A percentile compares a stretch with the other conserved stretches of the same genome.
These are phyloP conservation scores for Tipula unca DNA, from an alignment of 2,888 invertebrate species.

Conservation along the genomic window DNA sequence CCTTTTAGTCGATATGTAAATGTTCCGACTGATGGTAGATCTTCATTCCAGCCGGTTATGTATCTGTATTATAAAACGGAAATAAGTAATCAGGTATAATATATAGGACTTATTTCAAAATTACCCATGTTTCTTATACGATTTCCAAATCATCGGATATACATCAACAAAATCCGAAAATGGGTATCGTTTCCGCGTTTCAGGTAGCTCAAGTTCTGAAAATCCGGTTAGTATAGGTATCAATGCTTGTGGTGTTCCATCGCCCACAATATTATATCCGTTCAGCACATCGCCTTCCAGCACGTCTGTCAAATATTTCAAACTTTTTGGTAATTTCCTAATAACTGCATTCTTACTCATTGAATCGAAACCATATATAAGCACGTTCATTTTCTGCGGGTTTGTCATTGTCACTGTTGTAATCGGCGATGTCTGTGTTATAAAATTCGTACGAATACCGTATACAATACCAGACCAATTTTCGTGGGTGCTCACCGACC, in stretches of 20 bases:
- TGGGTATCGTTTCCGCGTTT: constrained; percentile 61
- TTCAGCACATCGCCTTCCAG: constrained; percentile 56
- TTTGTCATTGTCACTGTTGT: background rate
- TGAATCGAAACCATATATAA: constrained; percentile 86
- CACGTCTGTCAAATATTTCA: constrained; percentile 54
- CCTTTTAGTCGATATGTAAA: constrained; percentile 87
- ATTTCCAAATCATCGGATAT: constrained; percentile 82
- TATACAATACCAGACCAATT: constrained; percentile 56
- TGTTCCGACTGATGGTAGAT: constrained; percentile 72
- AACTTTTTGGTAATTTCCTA: constrained; percentile 67
- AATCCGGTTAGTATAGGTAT: constrained; percentile 81
- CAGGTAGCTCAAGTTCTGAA: constrained; percentile 79
- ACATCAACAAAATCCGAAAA: constrained; percentile 60
- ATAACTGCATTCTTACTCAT: constrained; percentile 74
- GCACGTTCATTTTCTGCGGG: constrained; percentile 47
- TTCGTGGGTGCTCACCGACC: constrained; percentile 33
- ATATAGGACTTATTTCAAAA: background rate
- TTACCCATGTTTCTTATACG: constrained; percentile 55
- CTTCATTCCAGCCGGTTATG: constrained; percentile 79
- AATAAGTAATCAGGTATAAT: background rate
- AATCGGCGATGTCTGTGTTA: background rate
- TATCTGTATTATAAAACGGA: constrained; percentile 35
- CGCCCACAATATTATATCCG: constrained; percentile 78
- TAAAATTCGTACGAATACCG: background rate
- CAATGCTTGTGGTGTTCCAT: constrained; percentile 78